Conservation (phyloP, 2,113 vertebrate species). For the Elgaria multicarinata region DNA sequence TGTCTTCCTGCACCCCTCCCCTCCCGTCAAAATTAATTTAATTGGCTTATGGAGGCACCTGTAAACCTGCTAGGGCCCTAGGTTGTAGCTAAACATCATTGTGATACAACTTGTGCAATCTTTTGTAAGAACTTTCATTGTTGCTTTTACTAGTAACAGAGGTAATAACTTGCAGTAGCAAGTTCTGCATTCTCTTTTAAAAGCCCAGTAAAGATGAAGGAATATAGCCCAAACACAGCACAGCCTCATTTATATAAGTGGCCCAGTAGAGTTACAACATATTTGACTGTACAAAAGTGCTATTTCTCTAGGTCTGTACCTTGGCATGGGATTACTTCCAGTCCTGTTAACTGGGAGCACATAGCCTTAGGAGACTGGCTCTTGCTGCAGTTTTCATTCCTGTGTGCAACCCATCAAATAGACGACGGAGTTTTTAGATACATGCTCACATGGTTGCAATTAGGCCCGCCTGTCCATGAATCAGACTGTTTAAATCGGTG, state of each 20-base stretch:
- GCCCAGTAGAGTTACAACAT: neutral
- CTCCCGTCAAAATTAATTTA: neutral
- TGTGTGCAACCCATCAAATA: neutral
- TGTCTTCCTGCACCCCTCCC: neutral
- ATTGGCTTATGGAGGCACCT: neutral
- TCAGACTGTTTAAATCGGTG: neutral
- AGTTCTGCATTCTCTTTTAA: neutral
- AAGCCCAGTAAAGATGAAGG: neutral
- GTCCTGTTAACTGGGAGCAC: neutral
- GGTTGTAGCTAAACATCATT: neutral
- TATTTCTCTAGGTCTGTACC: neutral
- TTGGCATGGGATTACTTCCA: neutral
- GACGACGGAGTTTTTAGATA: neutral
- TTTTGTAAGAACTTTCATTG: neutral
- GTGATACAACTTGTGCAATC: neutral
- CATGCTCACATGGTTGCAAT: neutral
- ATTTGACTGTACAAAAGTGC: neutral
- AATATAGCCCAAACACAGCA: neutral
- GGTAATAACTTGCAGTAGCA: neutral
- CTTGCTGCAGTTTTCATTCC: neutral
- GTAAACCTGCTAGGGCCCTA: neutral
- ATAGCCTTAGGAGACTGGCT: neutral
- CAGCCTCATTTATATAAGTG: neutral
- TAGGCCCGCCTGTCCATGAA: neutral
- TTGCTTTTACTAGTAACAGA: neutral